Conservation (phyloP, 2,888 invertebrate species). For the Cheilosia impressa region DNA sequence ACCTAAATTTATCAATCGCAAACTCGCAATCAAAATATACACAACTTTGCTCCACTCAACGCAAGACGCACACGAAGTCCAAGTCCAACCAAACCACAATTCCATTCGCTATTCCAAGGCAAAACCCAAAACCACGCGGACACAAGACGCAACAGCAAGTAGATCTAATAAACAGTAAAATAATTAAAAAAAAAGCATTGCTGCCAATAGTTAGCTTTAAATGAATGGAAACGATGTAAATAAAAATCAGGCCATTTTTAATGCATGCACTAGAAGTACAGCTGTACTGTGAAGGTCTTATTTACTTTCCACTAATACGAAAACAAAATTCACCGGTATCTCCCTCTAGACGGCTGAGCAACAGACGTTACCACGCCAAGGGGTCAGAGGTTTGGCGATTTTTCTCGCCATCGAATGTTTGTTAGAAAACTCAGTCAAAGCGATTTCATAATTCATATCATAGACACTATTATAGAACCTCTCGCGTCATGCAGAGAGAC, state of each 20-base stretch:
- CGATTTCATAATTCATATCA: too few species aligned
- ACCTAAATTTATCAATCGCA: too few species aligned
- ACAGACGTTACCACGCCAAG: background rate
- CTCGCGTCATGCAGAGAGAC: slow-evolving; percentile 43
- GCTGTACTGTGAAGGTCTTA: slow-evolving; percentile 42
- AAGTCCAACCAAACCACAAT: background rate
- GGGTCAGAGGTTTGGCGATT: background rate
- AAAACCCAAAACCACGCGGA: slow-evolving; percentile 11
- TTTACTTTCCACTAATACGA: slow-evolving; percentile 33
- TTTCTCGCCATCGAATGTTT: slow-evolving; percentile 7
- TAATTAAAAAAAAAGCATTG: slow-evolving; percentile 22
- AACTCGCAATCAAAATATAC: too few species aligned
- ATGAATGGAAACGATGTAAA: slow-evolving; percentile 36
- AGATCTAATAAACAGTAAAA: background rate
- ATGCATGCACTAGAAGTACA: slow-evolving; percentile 33
- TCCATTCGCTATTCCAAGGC: slow-evolving; percentile 20
- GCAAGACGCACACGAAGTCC: background rate
- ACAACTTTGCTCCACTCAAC: background rate
- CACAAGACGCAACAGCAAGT: background rate
- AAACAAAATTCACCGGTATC: slow-evolving; percentile 24
- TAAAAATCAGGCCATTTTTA: slow-evolving; percentile 66
- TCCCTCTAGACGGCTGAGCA: background rate
- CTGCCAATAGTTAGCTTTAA: slow-evolving; percentile 25
- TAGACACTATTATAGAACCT: slow-evolving; percentile 28
- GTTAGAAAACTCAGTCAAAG: slow-evolving; percentile 8